Evolutionary conservation across 1,140 invertebrate genomes (phyloP), one percentile per base, ranked within the genome.

Genomic region (Druon quercuslanigerum): DNA sequence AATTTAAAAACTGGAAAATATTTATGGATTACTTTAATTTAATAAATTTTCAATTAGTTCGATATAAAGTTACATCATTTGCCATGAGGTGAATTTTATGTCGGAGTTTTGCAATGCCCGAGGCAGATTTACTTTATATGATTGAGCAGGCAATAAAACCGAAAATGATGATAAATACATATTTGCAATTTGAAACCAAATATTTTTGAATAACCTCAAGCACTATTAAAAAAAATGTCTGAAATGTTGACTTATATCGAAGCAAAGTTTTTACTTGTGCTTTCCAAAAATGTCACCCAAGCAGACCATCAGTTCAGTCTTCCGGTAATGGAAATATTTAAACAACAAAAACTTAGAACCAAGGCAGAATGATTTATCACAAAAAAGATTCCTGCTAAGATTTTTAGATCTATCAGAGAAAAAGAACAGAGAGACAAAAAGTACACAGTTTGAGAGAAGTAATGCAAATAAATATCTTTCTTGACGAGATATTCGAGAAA

Each of bases 301-400:
- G 40, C 40, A 46, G 40, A 46, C 9, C 40, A 11, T 46, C 6
- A 46, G 40, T 46, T 46, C 9, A 46, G 40, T 11, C 7, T 46
- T 46, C 11, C 40, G 7, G 11, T 46, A 46, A 7, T 46, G 40
- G 9, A 46, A 46, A 46, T 46, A 46, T 46, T 46, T 46, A 46
- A 6, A 46, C 40, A 46, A 9, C 1, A 11, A 46, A 46, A 46
- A 46, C 9, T 9, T 9, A 46, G 40, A 46, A 0, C 40, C 40
- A 46, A 46, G 40, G 40, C 7, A 46, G 40, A 46, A 46, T 11
- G 8, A 46, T 46, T 46, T 11, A 84, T 84, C 83, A 80, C 74
- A 74, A 77, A 54, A 46, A 0, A 46, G 8, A 46, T 46, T 6
- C 40, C 40, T 46, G 8, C 40, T 46, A 46, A 11, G 40, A 9